phyloP scores from a whole-genome alignment of 1,140 invertebrate genomes.

The Drosophila athabasca region DNA sequence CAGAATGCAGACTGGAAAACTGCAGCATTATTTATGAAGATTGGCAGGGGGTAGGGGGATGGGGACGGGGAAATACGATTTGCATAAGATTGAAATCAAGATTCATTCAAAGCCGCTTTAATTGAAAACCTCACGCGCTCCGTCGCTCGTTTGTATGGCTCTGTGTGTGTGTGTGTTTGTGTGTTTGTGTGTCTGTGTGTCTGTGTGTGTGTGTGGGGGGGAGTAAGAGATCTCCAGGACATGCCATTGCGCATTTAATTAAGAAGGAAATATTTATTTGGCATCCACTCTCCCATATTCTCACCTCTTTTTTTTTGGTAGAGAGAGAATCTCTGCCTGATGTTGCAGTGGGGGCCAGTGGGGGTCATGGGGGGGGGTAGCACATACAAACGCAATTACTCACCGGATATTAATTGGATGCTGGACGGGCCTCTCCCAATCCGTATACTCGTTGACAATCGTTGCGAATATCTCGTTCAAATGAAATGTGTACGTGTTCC shows the following conservation, averaged over 20 bases:
- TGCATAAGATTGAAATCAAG: slow-evolving; percentile 72
- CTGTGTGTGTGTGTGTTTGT: neutral
- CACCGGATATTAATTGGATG: slow-evolving; percentile 95
- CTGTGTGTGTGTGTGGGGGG: neutral
- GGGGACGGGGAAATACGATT: slow-evolving; percentile 19
- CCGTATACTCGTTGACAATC: slow-evolving; percentile 98
- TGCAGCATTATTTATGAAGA: slow-evolving; percentile 65
- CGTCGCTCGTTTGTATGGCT: neutral
- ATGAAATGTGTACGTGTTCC: slow-evolving; percentile 96
- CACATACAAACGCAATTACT: slow-evolving; percentile 78
- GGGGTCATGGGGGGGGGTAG: slow-evolving; percentile 1
- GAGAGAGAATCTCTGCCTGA: neutral
- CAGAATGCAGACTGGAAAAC: slow-evolving; percentile 13
- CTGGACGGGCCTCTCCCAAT: slow-evolving; percentile 96
- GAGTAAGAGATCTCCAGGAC: slow-evolving; percentile 21
- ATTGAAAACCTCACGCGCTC: slow-evolving; percentile 51
- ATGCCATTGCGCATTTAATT: slow-evolving; percentile 70
- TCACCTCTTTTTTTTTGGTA: neutral
- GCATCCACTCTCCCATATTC: slow-evolving; percentile 24
- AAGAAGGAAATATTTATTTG: slow-evolving; percentile 78
- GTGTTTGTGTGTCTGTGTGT: neutral
- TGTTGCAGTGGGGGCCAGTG: neutral
- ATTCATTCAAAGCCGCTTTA: slow-evolving; percentile 70
- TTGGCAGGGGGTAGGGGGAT: slow-evolving; percentile 1
- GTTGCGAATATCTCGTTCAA: slow-evolving; percentile 93